A percentile compares a stretch with the other conserved stretches of the same genome.
Conservation (phyloP, 2,113 vertebrate genomes). For the Muscicapa adusta region DNA sequence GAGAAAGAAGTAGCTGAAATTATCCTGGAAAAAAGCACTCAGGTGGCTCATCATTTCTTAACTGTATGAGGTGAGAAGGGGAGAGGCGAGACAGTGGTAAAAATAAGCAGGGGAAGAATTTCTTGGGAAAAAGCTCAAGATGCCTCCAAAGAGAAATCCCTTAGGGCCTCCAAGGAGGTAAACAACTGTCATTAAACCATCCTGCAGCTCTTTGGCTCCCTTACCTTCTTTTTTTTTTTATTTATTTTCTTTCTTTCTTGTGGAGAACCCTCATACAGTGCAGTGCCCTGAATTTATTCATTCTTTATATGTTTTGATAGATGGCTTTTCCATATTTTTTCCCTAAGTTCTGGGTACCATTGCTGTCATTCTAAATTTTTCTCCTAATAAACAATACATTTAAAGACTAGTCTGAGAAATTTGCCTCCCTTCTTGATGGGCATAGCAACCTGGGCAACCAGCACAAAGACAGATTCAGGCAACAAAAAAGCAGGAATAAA, state of each 20-base stretch:
- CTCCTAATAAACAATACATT: not conserved
- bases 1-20: constrained; percentile 49
- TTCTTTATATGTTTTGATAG: not conserved
- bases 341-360: not conserved
- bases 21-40: constrained; percentile 8
- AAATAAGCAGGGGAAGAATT: not conserved
- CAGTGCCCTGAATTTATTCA: not conserved
- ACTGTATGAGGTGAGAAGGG: not conserved
- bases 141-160: not conserved
- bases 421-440: not conserved
- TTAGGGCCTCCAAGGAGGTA: not conserved
- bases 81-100: not conserved
- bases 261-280: not conserved
- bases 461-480: not conserved
- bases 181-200: not conserved
- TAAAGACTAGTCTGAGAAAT: not conserved
- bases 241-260: not conserved
- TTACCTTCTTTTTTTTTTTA: not conserved
- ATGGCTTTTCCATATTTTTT: not conserved
- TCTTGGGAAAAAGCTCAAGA: not conserved
- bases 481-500: not conserved
- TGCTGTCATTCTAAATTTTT: not conserved
- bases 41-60: constrained; percentile 24
- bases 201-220: not conserved
- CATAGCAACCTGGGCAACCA: not conserved